Conservation (phyloP, 1,140 invertebrate genomes). For the Dolichoris vasculosae region DNA sequence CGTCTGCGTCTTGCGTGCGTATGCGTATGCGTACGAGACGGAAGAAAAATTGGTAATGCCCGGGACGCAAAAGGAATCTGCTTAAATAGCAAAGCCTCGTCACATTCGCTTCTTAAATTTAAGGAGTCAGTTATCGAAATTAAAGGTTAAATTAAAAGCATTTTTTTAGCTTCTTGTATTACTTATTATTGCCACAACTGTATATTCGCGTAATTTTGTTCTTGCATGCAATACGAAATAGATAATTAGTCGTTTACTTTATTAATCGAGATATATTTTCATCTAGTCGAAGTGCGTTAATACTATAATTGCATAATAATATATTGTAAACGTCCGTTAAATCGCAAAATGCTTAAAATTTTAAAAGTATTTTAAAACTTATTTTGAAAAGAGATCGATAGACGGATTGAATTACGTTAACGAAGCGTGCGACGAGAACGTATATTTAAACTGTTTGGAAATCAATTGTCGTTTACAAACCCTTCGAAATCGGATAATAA, state of each 20-base stretch:
- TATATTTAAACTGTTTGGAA: not conserved
- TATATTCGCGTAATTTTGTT: too few relatives aligned
- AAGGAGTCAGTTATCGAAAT: too few relatives aligned
- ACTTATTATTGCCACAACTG: too few relatives aligned
- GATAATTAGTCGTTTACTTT: too few relatives aligned
- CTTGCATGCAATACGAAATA: too few relatives aligned
- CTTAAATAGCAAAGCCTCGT: not conserved
- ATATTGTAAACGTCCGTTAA: too few relatives aligned
- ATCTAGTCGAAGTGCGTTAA: too few relatives aligned
- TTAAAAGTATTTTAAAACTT: not conserved
- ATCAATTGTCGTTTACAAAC: not conserved
- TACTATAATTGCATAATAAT: too few relatives aligned
- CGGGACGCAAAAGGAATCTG: slow-evolving; percentile 40
- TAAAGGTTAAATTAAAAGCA: too few relatives aligned
- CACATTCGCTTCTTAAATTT: not conserved
- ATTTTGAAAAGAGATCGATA: not conserved
- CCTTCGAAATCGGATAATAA: not conserved
- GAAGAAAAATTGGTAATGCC: slow-evolving; percentile 42
- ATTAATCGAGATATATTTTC: too few relatives aligned
- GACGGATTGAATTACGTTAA: not conserved
- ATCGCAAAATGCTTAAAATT: not conserved
- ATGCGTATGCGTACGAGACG: not conserved
- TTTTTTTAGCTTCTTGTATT: too few relatives aligned
- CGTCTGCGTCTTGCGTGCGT: not conserved
- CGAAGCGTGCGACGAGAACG: not conserved